Evolutionary conservation across 2,797 vertebrate species (phyloP).

Genomic region (Leptatherina wallacei): DNA sequence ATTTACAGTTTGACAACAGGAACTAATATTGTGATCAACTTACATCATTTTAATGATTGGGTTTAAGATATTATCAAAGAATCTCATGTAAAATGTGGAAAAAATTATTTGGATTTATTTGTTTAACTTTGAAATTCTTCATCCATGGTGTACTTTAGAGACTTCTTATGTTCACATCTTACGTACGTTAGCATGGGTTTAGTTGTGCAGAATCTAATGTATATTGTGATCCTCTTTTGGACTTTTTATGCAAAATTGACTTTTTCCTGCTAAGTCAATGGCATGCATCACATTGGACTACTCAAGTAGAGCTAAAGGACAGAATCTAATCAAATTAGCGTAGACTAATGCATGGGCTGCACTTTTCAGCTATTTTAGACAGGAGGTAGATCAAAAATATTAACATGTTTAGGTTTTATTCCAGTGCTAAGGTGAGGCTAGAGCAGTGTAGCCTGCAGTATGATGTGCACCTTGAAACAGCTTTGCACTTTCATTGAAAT

Average conservation of each 20-base stretch:
- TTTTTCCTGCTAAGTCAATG: conserved; percentile 10
- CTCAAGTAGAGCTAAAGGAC: conserved; percentile 8
- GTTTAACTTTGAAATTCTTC: background rate
- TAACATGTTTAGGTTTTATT: background rate
- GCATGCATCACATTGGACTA: background rate
- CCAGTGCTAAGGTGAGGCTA: conserved; percentile 4
- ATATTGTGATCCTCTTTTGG: background rate
- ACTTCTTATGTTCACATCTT: too few relatives aligned
- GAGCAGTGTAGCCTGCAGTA: conserved; percentile 20
- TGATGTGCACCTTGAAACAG: background rate
- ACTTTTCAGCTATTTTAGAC: conserved; percentile 18
- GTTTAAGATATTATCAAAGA: too few relatives aligned
- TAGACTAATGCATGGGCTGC: conserved; percentile 10
- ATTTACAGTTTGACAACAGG: background rate
- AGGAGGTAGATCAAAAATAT: background rate
- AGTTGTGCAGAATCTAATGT: background rate
- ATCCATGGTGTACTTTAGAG: background rate
- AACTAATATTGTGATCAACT: background rate
- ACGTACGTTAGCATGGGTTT: too few relatives aligned
- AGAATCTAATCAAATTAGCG: conserved; percentile 24
- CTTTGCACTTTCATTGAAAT: conserved; percentile 7
- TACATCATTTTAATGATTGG: background rate
- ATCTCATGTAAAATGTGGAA: background rate
- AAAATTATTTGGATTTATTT: background rate
- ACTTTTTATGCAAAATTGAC: background rate